Evolutionary conservation across 2,113 vertebrate species (phyloP).

Genomic region (Lycaon pictus): DNA sequence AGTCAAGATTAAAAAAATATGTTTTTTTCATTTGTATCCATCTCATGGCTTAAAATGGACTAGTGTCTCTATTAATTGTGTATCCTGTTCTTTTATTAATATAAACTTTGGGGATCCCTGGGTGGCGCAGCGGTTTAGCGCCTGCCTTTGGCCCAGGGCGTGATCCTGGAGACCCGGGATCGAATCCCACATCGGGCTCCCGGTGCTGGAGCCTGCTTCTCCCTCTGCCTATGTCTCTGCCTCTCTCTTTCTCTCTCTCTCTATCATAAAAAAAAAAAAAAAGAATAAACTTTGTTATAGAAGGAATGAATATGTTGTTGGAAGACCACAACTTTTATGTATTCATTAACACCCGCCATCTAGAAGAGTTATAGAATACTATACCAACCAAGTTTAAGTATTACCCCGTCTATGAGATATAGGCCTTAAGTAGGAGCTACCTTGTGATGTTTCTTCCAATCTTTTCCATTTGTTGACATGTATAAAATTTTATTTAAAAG

Average conservation of each 20-base stretch:
- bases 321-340: background rate
- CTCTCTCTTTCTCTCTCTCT: no score
- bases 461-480: conserved; percentile 11
- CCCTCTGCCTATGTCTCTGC: no score
- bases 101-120: background rate
- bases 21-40: background rate
- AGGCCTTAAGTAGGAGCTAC: background rate
- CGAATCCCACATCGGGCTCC: no score
- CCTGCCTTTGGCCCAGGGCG: no score
- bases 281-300: background rate
- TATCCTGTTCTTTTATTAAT: background rate
- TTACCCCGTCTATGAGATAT: background rate
- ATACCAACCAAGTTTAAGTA: background rate
- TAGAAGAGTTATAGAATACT: background rate
- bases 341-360: background rate
- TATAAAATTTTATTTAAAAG: background rate
- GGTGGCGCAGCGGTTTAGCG: no score
- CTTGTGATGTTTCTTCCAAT: background rate
- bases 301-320: background rate
- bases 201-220: no score
- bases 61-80: background rate
- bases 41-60: background rate
- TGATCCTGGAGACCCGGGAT: no score
- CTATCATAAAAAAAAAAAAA: no score
- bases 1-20: conserved; percentile 36